phyloP scores from a whole-genome alignment of 2,888 invertebrate genomes.

The Chironomus riparius region DNA sequence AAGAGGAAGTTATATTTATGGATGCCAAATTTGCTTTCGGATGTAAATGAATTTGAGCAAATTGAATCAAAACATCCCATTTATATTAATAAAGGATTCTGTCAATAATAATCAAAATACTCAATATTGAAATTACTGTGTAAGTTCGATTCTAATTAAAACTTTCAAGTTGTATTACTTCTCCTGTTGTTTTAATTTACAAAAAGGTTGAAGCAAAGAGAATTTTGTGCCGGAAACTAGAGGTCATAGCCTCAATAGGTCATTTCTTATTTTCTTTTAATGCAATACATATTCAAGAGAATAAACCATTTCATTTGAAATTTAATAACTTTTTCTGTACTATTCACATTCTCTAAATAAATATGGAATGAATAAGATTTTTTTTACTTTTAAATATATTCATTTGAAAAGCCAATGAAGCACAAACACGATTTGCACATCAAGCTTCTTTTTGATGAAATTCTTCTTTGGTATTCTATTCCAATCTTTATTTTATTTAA shows the following conservation, averaged over 20 bases:
- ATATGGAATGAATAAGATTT: background rate
- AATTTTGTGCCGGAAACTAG: conserved; percentile 11
- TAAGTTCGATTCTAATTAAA: too few relatives aligned
- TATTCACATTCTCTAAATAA: background rate
- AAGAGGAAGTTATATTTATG: too few relatives aligned
- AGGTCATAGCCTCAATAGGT: conserved; percentile 5
- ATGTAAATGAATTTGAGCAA: too few relatives aligned
- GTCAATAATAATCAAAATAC: too few relatives aligned
- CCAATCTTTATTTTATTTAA: too few relatives aligned
- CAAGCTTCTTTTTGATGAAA: background rate
- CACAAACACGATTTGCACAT: conserved; percentile 11
- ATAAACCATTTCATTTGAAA: background rate
- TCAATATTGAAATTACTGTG: too few relatives aligned
- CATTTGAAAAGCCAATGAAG: background rate
- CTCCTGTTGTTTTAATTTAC: too few relatives aligned
- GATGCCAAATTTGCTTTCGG: too few relatives aligned
- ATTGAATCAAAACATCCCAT: too few relatives aligned
- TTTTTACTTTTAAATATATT: background rate
- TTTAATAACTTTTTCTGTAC: background rate
- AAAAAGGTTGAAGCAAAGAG: background rate
- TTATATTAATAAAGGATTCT: background rate
- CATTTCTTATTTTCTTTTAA: background rate
- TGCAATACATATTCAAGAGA: background rate
- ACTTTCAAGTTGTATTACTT: too few relatives aligned
- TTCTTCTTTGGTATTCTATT: too few relatives aligned